These are phyloP conservation scores for Lithobates pipiens DNA, from an alignment of 2,797 vertebrate genomes.

Conservation along the genomic window DNA sequence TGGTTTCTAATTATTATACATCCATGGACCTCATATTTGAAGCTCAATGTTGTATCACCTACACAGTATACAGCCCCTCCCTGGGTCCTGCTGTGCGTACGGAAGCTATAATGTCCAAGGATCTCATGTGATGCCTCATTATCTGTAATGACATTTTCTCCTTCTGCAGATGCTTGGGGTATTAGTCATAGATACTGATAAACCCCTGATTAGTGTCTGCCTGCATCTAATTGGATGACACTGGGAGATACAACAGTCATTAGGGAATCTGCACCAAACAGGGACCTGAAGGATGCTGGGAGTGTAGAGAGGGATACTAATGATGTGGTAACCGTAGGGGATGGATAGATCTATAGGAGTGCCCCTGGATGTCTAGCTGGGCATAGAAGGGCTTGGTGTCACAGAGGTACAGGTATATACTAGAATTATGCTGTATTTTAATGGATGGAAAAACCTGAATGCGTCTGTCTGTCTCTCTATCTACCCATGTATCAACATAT, in stretches of 20 bases:
- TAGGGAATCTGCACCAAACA: background rate
- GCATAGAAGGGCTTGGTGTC: background rate
- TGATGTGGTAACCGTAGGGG: background rate
- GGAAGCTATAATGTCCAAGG: background rate
- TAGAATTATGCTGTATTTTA: too few species aligned
- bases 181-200: constrained; percentile 19
- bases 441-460: background rate
- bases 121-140: constrained; percentile 23
- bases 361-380: background rate
- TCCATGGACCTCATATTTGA: background rate
- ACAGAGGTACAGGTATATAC: too few species aligned
- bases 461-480: background rate
- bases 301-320: background rate
- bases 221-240: constrained; percentile 8
- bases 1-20: background rate
- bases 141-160: constrained; percentile 6
- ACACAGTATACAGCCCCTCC: constrained; percentile 8
- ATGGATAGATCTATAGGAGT: background rate
- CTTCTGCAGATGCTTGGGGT: background rate
- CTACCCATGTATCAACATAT: background rate
- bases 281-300: background rate
- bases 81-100: background rate
- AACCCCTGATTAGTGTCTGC: constrained; percentile 2
- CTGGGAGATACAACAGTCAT: background rate
- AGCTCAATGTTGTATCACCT: background rate